Conservation (phyloP, 1,140 invertebrate species). For the Neotoxoptera formosana region DNA sequence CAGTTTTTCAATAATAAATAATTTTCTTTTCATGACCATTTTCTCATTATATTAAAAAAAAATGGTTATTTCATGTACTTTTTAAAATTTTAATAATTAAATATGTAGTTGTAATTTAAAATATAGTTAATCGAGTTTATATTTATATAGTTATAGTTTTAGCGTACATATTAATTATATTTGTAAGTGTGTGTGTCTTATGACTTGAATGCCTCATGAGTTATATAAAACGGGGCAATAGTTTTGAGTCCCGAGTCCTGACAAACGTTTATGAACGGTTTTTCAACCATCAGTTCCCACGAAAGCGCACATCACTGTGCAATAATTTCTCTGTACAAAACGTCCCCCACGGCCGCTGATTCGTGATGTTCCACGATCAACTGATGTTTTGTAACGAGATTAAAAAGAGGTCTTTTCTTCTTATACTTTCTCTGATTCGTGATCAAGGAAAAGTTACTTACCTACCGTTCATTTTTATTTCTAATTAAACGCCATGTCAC, state of each 20-base stretch:
- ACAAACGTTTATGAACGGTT: not conserved
- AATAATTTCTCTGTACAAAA: slow-evolving; percentile 11
- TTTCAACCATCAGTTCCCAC: not conserved
- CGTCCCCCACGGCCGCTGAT: slow-evolving; percentile 9
- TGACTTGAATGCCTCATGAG: not conserved
- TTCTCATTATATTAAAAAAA: not conserved
- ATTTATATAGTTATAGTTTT: not conserved
- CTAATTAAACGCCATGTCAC: slow-evolving; percentile 26
- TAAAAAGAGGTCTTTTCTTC: not conserved
- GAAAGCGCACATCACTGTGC: slow-evolving; percentile 16
- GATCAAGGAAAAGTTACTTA: not conserved
- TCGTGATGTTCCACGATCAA: slow-evolving; percentile 43
- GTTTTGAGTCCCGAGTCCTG: not conserved
- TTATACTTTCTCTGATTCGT: slow-evolving; percentile 31
- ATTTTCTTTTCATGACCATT: not conserved
- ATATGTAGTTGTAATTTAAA: not conserved
- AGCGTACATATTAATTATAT: not conserved
- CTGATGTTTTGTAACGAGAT: slow-evolving; percentile 3
- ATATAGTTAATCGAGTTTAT: not conserved
- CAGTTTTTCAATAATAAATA: not conserved
- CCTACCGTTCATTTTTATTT: not conserved
- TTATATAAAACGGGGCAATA: not conserved
- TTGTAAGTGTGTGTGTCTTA: too few relatives aligned
- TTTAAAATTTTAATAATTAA: not conserved
- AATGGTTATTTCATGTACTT: not conserved